Evolutionary conservation across 2,888 invertebrate genomes (phyloP), one percentile per base, ranked within the genome.

Genomic region (Coelogynopora nodosa): DNA sequence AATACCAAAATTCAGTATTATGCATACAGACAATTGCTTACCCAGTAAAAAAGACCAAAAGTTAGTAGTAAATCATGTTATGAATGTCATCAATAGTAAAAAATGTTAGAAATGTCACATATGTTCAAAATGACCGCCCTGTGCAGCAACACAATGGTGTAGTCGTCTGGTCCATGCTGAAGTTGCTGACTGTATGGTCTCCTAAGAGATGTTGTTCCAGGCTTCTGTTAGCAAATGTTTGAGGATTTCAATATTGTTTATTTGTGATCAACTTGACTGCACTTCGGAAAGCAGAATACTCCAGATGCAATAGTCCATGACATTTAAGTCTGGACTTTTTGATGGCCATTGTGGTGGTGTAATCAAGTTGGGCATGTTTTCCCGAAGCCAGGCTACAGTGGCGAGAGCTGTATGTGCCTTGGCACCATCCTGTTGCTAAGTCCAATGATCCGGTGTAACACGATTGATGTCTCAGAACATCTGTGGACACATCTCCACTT

Each of bases 401-500:
- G 74, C 23, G 74, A 74, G 2, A n/a, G 74, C 74, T 74, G 74
- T 74, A 26, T 74, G 74, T 13, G 74, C 18, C 74, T 74, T 74
- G 18, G 74, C 74, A 74, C 74, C 74, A 74, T 74, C 74, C 27
- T 74, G 74, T 26, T 74, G 74, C 18, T 2, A 74, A 5, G 74
- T 74, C 74, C 74, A 74, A 2, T 2, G 74, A n/a, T 23, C 5
- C 5, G 5, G 5, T 74, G 2, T 74, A 23, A 23, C 27, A 26
- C 74, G 74, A 13, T 74, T 74, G 74, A 74, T 74, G 23, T 74
- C 74, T 13, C 23, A 2, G 23, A 74, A 74, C 5, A 74, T 26
- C 74, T 74, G 74, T n/a, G 74, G 74, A 26, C 74, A 74, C 74
- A 74, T 74, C 27, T 74, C 74, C 27, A n/a, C 74, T 23, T 26